A percentile compares a stretch with the other conserved stretches of the same genome.
phyloP scores from a whole-genome alignment of 2,797 vertebrate genomes.

The Garrulus glandarius region DNA sequence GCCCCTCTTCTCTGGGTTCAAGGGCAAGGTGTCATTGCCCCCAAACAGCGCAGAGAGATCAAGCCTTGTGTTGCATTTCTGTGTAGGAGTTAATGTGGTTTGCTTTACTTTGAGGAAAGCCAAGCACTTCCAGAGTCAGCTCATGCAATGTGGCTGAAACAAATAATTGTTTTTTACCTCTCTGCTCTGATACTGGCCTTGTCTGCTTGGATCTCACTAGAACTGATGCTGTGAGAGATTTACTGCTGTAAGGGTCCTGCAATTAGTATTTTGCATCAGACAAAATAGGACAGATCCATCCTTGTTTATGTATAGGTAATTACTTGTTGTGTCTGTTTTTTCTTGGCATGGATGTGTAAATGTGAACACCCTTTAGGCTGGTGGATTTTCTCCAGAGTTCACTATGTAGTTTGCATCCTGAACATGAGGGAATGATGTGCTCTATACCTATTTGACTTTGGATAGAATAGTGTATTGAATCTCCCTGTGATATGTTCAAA shows the following conservation, averaged over 20 bases:
- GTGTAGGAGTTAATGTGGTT: not conserved
- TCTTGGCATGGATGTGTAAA: not conserved
- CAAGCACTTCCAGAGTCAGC: not conserved
- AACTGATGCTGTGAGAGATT: not conserved
- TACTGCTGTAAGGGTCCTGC: not conserved
- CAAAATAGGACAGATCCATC: not conserved
- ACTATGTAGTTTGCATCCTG: not conserved
- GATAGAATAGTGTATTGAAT: not conserved
- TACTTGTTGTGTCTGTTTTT: not conserved
- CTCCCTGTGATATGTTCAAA: not conserved
- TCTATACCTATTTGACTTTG: not conserved
- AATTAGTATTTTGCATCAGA: not conserved
- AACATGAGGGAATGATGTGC: not conserved
- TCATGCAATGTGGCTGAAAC: fast-evolving
- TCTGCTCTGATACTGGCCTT: not conserved
- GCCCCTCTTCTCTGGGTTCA: not conserved
- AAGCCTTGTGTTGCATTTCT: not conserved
- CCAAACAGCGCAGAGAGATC: not conserved
- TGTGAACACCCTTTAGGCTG: not conserved
- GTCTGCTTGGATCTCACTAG: not conserved
- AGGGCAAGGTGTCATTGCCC: not conserved
- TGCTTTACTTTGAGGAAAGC: not conserved
- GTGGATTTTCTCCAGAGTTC: not conserved
- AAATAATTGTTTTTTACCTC: not conserved
- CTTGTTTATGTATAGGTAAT: not conserved